Evolutionary conservation across 1,140 invertebrate species (phyloP), one percentile per base, ranked within the genome.

Genomic region (Drosophila oshimai): DNA sequence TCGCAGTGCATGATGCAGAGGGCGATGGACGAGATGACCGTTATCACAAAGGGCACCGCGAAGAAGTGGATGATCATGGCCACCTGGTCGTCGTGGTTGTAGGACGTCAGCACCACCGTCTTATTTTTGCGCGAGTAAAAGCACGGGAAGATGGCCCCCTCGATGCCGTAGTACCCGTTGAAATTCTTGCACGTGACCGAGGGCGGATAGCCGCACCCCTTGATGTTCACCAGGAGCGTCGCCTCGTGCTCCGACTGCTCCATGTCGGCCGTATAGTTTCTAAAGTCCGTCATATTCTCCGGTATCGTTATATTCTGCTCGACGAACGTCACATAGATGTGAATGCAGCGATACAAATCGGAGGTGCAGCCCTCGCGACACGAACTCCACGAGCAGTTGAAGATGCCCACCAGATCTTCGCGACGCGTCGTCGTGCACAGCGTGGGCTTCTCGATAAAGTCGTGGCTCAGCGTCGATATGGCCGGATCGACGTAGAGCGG

Each of bases 171-270:
- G 58, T 93, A 94, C 22, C 93, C 92, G 29, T 95, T 96, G 89
- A 97, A 97, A 76, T 96, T 96, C 70, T 94, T 93, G 91, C 96
- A 98, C 77, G 95, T 93, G n/a, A 97, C 95, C 17, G 92, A 93
- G 13, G 96, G 96, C 39, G 96, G 96, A 91, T 97, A 97, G n/a
- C 96, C 96, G 91, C 96, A 97, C 4, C 96, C 96, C 90, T 96
- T 96, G 87, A 96, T 95, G 91, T 96, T 96, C 47, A 96, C 95
- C 51, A 95, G 91, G 4, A 96, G 92, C 13, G 95, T 93, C 10
- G 95, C 95, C 76, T 95, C 94, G 47, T 93, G n/a, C n/a, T n/a
- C 92, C 86, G 90, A 90, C 50, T 91, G 89, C 53, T 88, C 81
- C 78, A 77, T 79, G 20, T 91, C 89, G 39, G 83, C 71, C 15